Evolutionary conservation across 1,140 invertebrate species (phyloP).

Genomic region (Heterodera carotae): DNA sequence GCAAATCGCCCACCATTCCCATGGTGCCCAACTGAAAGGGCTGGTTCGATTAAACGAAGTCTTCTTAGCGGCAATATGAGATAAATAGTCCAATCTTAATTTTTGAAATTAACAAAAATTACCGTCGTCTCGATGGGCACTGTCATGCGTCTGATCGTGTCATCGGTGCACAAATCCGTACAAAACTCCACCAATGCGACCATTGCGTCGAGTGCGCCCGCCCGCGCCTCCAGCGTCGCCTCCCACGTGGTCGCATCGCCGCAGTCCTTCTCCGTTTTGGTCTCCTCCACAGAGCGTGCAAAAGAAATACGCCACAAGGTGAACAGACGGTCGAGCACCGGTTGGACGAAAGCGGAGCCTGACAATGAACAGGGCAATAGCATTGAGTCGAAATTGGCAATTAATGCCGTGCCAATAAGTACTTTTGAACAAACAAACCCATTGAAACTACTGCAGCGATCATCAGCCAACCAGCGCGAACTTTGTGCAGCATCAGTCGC

Average conservation of each 20-base stretch:
- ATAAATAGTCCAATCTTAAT: neutral
- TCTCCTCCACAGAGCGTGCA: slow-evolving; percentile 87
- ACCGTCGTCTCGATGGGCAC: slow-evolving; percentile 29
- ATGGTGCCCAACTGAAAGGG: slow-evolving; percentile 39
- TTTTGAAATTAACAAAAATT: neutral
- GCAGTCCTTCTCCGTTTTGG: slow-evolving; percentile 88
- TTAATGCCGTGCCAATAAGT: neutral
- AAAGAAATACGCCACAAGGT: slow-evolving; percentile 96
- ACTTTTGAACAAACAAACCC: slow-evolving; percentile 69
- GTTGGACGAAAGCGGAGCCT: slow-evolving; percentile 84
- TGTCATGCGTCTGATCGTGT: slow-evolving; percentile 79
- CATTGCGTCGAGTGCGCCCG: slow-evolving; percentile 81
- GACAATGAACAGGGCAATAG: no score
- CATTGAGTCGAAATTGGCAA: no score
- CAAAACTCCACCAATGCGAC: slow-evolving; percentile 88
- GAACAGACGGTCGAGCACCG: slow-evolving; percentile 85
- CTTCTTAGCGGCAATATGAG: neutral
- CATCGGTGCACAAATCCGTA: slow-evolving; percentile 84
- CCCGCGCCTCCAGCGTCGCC: slow-evolving; percentile 89
- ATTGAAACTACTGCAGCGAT: slow-evolving; percentile 94
- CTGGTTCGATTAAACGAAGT: neutral
- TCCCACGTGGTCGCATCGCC: slow-evolving; percentile 99
- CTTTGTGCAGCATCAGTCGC: slow-evolving; percentile 86
- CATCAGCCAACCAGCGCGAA: slow-evolving; percentile 93
- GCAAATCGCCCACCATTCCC: slow-evolving; percentile 47